Evolutionary conservation across 2,113 vertebrate genomes (phyloP), one percentile per base, ranked within the genome.

Genomic region (Rhea americana): DNA sequence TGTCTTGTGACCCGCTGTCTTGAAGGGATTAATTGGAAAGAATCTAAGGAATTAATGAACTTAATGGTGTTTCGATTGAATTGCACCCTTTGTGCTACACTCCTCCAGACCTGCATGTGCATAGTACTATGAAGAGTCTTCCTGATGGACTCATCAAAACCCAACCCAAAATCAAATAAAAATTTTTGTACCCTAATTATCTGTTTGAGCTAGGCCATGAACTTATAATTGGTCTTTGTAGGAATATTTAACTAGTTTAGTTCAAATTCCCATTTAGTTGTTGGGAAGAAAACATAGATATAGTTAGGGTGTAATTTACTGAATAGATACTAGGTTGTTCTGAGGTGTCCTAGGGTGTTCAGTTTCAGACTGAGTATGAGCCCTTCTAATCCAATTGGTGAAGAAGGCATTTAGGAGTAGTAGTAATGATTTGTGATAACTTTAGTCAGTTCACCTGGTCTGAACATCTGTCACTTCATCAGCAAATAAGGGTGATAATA

Each of bases 1-100:
- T 88, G 66, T 92, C 72, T 79, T 81, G 85, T 92, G 73, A 85
- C 65, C 85, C 9, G 4, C 45, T 81, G 79, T 77, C 82, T 87
- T 74, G 72, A 58, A 91, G 71, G 71, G 93, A 87, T 82, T 93
- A 91, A 82, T 53, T 94, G 76, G 53, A 85, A 94, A 51, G 90
- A 85, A 91, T 88, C 51, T 75, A 45, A 83, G 51, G 82, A 91
- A 91, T 93, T 87, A 77, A 53, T 86, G 55, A 51, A 90, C 88
- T 91, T 90, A 89, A 74, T 80, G 50, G 72, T 32, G 74, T 25
- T 55, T 61, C 48, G 65, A 59, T 90, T n/a, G 65, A 82, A 15
- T 39, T 71, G 39, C 82, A 47, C 48, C 53, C 76, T 82, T 43
- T 37, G 35, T 47, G 45, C 24, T 67, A 0, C 61, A 63, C 81